These are phyloP conservation scores for Macrobrachium nipponense DNA, from an alignment of 1,140 invertebrate genomes.

Conservation along the genomic window DNA sequence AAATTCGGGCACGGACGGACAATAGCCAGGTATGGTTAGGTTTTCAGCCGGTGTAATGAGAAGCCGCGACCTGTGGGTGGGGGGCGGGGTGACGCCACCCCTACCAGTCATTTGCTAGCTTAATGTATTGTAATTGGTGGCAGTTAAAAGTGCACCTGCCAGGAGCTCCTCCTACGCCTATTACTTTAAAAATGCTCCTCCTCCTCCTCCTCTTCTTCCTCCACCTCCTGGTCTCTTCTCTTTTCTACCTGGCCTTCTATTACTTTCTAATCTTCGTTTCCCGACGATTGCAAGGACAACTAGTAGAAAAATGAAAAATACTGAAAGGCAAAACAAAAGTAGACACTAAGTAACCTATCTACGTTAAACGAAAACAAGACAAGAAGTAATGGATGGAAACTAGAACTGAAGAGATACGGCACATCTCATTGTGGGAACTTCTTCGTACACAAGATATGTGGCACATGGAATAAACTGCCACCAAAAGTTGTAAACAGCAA, in stretches of 20 bases:
- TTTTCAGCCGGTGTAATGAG: not conserved
- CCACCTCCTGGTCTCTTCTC: not conserved
- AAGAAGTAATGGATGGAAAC: too few relatives aligned
- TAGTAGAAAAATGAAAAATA: too few relatives aligned
- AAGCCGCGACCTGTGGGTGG: conserved; percentile 4
- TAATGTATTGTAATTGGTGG: conserved; percentile 44
- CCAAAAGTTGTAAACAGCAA: too few relatives aligned
- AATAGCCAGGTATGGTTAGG: not conserved
- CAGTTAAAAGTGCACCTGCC: conserved; percentile 11
- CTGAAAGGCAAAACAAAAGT: too few relatives aligned
- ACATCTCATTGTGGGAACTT: too few relatives aligned
- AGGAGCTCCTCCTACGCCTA: not conserved
- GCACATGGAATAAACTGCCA: too few relatives aligned
- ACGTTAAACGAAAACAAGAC: too few relatives aligned
- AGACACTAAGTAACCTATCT: too few relatives aligned
- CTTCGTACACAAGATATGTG: too few relatives aligned
- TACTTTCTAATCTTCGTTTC: not conserved
- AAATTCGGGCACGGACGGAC: not conserved
- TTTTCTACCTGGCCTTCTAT: not conserved
- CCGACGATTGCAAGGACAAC: too few relatives aligned
- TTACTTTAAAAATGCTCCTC: not conserved
- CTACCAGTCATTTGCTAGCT: conserved; percentile 14
- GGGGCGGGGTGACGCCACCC: not conserved
- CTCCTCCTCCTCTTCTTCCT: not conserved
- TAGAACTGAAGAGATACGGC: too few relatives aligned